These are phyloP conservation scores for Trichogramma dendrolimi DNA, from an alignment of 2,888 invertebrate genomes.

Conservation along the genomic window DNA sequence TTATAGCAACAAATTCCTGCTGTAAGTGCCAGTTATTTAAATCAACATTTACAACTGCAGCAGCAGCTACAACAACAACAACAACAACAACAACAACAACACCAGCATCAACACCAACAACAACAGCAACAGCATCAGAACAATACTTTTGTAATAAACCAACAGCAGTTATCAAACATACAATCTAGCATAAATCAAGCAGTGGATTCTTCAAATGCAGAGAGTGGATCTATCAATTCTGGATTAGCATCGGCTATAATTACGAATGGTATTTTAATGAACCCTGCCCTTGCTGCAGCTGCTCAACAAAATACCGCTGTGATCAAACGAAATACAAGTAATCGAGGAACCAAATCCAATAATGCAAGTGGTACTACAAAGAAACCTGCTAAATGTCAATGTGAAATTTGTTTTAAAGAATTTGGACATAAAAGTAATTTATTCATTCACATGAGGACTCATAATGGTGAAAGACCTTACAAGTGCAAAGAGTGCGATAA, in stretches of 20 bases:
- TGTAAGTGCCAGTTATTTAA: slow-evolving; percentile 27
- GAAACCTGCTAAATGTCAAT: slow-evolving; percentile 48
- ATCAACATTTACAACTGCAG: slow-evolving; percentile 18
- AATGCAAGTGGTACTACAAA: slow-evolving; percentile 25
- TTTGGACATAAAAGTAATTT: slow-evolving; percentile 50
- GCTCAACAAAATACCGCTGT: slow-evolving; percentile 31
- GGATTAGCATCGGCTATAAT: slow-evolving; percentile 8
- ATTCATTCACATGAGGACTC: slow-evolving; percentile 51
- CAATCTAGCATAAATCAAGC: slow-evolving; percentile 27
- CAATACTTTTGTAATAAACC: slow-evolving; percentile 13
- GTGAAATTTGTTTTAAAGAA: slow-evolving; percentile 50
- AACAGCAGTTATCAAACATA: slow-evolving; percentile 3
- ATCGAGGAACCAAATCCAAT: slow-evolving; percentile 42
- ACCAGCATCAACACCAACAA: slow-evolving; percentile 19
- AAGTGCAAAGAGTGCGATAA: slow-evolving; percentile 50
- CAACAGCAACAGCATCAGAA: slow-evolving; percentile 20
- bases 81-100: slow-evolving; percentile 15
- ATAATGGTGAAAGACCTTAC: slow-evolving; percentile 50
- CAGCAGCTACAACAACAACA: background rate
- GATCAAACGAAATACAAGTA: slow-evolving; percentile 41
- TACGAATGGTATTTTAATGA: slow-evolving; percentile 16
- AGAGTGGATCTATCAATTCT: slow-evolving; percentile 21
- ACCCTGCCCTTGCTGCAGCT: slow-evolving; percentile 18
- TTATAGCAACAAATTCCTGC: slow-evolving; percentile 17
- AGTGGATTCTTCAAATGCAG: slow-evolving; percentile 26